These are phyloP conservation scores for Bombylius major DNA, from an alignment of 2,888 invertebrate genomes.

Conservation along the genomic window DNA sequence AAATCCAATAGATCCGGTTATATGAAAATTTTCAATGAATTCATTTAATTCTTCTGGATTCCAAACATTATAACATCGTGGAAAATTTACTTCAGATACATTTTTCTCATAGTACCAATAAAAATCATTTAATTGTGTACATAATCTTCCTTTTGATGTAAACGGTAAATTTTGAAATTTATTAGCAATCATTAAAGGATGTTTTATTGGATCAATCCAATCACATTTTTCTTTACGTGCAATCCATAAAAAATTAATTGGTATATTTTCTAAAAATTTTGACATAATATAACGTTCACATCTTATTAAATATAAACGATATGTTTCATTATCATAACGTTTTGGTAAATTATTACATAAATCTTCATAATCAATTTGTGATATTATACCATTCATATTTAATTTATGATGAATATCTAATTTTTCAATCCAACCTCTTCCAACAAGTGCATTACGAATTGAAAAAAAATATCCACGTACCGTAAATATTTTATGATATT, in stretches of 20 bases:
- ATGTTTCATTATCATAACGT: constrained; percentile 33
- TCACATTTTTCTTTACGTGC: constrained; percentile 61
- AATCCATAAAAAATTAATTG: constrained; percentile 84
- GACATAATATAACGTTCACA: constrained; percentile 59
- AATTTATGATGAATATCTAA: constrained; percentile 32
- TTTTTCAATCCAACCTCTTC: constrained; percentile 53
- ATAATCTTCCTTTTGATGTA: constrained; percentile 84
- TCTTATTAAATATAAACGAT: constrained; percentile 45
- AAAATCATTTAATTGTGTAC: constrained; percentile 63
- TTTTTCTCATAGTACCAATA: constrained; percentile 78
- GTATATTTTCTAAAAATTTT: constrained; percentile 62
- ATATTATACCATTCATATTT: constrained; percentile 20
- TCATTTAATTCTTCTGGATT: constrained; percentile 69
- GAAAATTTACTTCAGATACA: constrained; percentile 67
- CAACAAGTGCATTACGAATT: constrained; percentile 52
- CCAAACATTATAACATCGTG: constrained; percentile 74
- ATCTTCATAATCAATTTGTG: constrained; percentile 31
- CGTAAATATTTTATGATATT: constrained; percentile 52
- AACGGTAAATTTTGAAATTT: constrained; percentile 79
- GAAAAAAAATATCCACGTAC: constrained; percentile 61
- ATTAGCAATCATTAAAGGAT: constrained; percentile 56
- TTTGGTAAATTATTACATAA: constrained; percentile 25
- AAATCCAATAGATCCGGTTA: constrained; percentile 76
- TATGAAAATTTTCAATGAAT: constrained; percentile 77
- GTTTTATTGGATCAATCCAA: constrained; percentile 33